These are phyloP conservation scores for Hirtodrosophila histrioides DNA, from an alignment of 2,888 invertebrate species.

Conservation along the genomic window DNA sequence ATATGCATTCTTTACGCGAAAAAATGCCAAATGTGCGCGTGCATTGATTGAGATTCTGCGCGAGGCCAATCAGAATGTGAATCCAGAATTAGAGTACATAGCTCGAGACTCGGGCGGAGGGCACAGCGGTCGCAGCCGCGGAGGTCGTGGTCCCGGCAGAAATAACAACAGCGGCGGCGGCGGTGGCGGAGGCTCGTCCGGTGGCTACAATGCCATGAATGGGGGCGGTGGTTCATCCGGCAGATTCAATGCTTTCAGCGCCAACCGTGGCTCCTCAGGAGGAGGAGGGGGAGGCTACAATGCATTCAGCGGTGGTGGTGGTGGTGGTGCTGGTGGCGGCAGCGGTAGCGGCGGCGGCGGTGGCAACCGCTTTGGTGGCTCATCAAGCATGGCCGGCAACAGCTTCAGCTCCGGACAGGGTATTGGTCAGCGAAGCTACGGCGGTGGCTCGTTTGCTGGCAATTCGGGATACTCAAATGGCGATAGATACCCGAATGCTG, in stretches of 20 bases:
- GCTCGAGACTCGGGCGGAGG: constrained; percentile 86
- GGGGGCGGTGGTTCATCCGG: constrained; percentile 10
- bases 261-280: constrained; percentile 5
- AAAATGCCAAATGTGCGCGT: constrained; percentile 93
- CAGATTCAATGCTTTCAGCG: constrained; percentile 15
- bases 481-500: constrained; percentile 24
- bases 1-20: constrained; percentile 96
- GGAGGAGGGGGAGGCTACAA: constrained; percentile 20
- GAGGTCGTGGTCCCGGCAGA: constrained; percentile 43
- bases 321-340: constrained; percentile 1
- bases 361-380: constrained; percentile 15
- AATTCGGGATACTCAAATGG: constrained; percentile 43
- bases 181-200: constrained; percentile 1
- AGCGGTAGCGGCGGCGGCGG: constrained; percentile 25
- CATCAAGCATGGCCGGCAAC: background rate
- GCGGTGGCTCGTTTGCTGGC: constrained; percentile 10
- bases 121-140: constrained; percentile 79
- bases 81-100: constrained; percentile 92
- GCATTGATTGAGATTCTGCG: constrained; percentile 93
- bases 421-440: constrained; percentile 5
- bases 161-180: constrained; percentile 8
- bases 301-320: constrained; percentile 20
- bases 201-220: constrained; percentile 7
- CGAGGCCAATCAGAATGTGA: constrained; percentile 95
- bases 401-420: background rate